Conservation (phyloP, 2,113 vertebrate genomes). For the Ailurus styani region DNA sequence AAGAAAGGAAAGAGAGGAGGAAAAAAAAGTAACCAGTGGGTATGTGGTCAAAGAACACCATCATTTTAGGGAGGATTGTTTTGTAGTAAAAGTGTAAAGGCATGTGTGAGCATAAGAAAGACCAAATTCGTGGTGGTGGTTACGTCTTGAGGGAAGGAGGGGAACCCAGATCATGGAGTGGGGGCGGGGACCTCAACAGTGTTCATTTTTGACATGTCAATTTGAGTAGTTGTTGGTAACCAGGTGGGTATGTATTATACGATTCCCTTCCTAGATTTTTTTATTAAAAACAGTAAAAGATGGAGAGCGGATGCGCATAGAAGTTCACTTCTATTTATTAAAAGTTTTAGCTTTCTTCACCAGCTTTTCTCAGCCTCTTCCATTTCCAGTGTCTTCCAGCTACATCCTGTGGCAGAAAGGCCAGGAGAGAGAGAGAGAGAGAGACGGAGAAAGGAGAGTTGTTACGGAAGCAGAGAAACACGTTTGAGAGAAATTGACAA, state of each 20-base stretch:
- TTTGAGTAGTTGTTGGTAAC: neutral
- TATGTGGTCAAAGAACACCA: neutral
- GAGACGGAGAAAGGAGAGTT: neutral
- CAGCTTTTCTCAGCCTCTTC: neutral
- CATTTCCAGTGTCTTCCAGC: neutral
- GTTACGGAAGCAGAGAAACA: neutral
- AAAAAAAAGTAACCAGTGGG: neutral
- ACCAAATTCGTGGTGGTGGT: neutral
- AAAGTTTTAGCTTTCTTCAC: neutral
- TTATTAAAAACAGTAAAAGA: neutral
- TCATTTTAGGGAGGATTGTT: neutral
- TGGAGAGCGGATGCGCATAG: neutral
- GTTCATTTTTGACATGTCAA: neutral
- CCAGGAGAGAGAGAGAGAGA: neutral
- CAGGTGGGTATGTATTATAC: neutral
- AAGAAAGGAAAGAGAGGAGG: neutral
- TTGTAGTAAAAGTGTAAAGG: neutral
- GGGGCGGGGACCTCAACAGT: rapidly evolving
- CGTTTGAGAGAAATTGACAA: neutral
- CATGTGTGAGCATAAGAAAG: neutral
- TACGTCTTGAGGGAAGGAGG: neutral
- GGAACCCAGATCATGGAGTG: neutral
- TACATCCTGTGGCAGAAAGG: neutral
- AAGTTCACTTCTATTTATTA: neutral
- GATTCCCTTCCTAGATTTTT: neutral